A percentile compares a stretch with the other conserved stretches of the same genome.
Evolutionary conservation across 2,888 invertebrate species (phyloP).

Genomic region (Himalopsyche japonica): DNA sequence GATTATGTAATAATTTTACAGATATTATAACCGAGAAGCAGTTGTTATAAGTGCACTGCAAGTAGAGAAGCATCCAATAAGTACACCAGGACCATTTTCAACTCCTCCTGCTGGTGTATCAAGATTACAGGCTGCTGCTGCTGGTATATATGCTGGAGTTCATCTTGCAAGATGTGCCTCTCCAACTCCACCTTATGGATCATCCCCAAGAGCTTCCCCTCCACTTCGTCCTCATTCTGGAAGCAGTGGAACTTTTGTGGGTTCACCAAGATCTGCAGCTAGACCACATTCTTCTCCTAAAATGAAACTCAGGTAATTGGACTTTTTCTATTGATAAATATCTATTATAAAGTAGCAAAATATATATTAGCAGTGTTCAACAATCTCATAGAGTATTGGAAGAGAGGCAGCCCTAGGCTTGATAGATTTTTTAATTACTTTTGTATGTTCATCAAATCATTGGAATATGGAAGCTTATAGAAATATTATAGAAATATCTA

Average conservation of each 20-base stretch:
- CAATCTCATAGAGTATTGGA: too few relatives aligned
- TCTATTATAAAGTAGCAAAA: too few relatives aligned
- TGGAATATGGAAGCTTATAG: too few relatives aligned
- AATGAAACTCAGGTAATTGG: slow-evolving; percentile 83
- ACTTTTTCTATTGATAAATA: too few relatives aligned
- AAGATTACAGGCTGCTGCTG: slow-evolving; percentile 59
- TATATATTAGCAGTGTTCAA: too few relatives aligned
- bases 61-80: slow-evolving; percentile 89
- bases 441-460: too few relatives aligned
- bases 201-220: slow-evolving; percentile 64
- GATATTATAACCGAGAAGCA: slow-evolving; percentile 91
- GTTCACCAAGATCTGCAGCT: slow-evolving; percentile 63
- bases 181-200: slow-evolving; percentile 70
- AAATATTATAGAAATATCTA: too few relatives aligned
- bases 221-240: slow-evolving; percentile 64
- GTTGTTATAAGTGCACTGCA: slow-evolving; percentile 91
- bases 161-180: slow-evolving; percentile 46
- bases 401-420: too few relatives aligned
- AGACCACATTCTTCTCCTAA: slow-evolving; percentile 84
- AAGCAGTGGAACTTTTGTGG: slow-evolving; percentile 61
- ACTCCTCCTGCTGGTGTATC: slow-evolving; percentile 69
- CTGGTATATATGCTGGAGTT: slow-evolving; percentile 57
- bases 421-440: too few relatives aligned
- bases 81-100: slow-evolving; percentile 81
- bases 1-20: slow-evolving; percentile 49